A percentile compares a stretch with the other conserved stretches of the same genome.
Conservation (phyloP, 2,797 vertebrate species). For the Gephyroberyx darwinii region DNA sequence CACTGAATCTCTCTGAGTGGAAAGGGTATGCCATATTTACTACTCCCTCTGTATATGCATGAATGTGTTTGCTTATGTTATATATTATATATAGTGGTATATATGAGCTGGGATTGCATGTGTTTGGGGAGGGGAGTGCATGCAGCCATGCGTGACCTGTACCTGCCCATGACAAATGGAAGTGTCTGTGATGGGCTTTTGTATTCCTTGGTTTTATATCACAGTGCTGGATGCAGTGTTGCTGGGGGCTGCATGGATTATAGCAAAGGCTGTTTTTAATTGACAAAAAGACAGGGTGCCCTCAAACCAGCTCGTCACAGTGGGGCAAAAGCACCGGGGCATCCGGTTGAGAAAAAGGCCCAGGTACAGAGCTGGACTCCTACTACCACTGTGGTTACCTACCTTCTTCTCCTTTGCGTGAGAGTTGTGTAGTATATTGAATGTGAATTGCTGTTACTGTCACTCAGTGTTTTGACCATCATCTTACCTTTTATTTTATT, state of each 20-base stretch:
- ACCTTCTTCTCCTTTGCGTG: slow-evolving; percentile 26
- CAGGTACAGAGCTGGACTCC: slow-evolving; percentile 57
- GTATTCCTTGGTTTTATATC: slow-evolving; percentile 46
- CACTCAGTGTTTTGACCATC: slow-evolving; percentile 16
- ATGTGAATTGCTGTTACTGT: slow-evolving; percentile 26
- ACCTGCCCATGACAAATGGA: slow-evolving; percentile 31
- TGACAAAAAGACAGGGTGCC: slow-evolving; percentile 47
- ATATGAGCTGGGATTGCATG: slow-evolving; percentile 40
- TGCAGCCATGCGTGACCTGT: slow-evolving; percentile 29
- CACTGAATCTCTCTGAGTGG: slow-evolving; percentile 67
- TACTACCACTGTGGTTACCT: slow-evolving; percentile 42
- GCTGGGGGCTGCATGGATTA: slow-evolving; percentile 49
- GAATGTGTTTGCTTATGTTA: slow-evolving; percentile 68
- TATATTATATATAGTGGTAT: slow-evolving; percentile 35
- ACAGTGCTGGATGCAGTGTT: slow-evolving; percentile 31
- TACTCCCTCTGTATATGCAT: slow-evolving; percentile 67
- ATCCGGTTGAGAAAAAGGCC: slow-evolving; percentile 61
- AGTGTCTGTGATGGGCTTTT: slow-evolving; percentile 44
- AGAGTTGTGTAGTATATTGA: slow-evolving; percentile 19
- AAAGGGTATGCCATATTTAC: slow-evolving; percentile 77
- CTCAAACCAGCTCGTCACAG: slow-evolving; percentile 53
- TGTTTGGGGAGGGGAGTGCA: slow-evolving; percentile 9
- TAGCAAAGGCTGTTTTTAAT: slow-evolving; percentile 55
- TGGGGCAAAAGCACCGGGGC: slow-evolving; percentile 50
- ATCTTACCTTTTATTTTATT: neutral